These are phyloP conservation scores for Tenthredo distinguenda DNA, from an alignment of 2,888 invertebrate species.

Conservation along the genomic window DNA sequence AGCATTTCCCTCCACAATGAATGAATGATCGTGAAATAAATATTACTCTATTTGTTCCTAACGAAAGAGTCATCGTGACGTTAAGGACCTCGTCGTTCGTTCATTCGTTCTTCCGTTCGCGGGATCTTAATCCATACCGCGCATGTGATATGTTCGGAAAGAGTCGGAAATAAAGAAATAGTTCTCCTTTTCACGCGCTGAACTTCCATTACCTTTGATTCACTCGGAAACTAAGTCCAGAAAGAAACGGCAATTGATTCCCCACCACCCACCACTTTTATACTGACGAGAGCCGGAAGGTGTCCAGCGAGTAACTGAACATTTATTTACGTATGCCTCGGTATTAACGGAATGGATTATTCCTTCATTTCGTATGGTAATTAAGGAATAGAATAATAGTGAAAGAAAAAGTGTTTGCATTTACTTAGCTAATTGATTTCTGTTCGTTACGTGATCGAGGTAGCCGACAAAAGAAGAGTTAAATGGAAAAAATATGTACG, in stretches of 20 bases:
- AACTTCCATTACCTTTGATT: not conserved
- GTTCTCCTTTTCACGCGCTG: not conserved
- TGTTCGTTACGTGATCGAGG: not conserved
- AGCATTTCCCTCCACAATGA: not conserved
- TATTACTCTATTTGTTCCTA: not conserved
- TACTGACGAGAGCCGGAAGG: not conserved
- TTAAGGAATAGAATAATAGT: not conserved
- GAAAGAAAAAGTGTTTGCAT: not conserved
- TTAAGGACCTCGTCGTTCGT: not conserved
- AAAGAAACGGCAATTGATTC: not conserved
- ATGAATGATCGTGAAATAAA: not conserved
- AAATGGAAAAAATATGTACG: not conserved
- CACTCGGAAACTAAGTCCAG: not conserved
- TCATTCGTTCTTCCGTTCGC: not conserved
- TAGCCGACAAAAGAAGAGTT: not conserved
- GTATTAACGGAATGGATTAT: not conserved
- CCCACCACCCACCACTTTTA: constrained; percentile 27
- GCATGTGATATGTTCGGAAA: not conserved
- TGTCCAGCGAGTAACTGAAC: constrained; percentile 14
- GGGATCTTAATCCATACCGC: not conserved
- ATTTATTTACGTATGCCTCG: not conserved
- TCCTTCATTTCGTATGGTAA: constrained; percentile 31
- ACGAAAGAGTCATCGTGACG: constrained; percentile 30
- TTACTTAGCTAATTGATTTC: constrained; percentile 12
- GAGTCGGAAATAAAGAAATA: not conserved